phyloP scores from a whole-genome alignment of 2,888 invertebrate species.

The Sturmia bella region DNA sequence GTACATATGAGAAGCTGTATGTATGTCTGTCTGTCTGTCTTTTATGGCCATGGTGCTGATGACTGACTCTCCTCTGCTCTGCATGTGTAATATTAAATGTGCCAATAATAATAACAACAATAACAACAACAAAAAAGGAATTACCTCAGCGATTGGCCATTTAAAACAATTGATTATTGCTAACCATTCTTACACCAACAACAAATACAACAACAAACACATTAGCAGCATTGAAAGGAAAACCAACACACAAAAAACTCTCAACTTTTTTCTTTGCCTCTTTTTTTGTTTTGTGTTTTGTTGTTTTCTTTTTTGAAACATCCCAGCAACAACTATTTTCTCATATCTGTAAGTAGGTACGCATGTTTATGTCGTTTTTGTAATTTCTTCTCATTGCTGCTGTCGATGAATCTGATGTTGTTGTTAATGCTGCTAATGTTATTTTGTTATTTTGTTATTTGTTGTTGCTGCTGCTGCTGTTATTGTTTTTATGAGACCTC shows the following conservation, averaged over 20 bases:
- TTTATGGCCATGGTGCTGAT: conserved; percentile 67
- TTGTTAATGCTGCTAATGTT: conserved; percentile 16
- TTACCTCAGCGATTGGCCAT: conserved; percentile 70
- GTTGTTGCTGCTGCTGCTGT: conserved; percentile 26
- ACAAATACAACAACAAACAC: conserved; percentile 21
- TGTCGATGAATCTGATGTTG: conserved; percentile 21
- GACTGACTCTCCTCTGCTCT: conserved; percentile 65
- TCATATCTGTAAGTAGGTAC: too few species aligned
- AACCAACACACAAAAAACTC: conserved; percentile 17
- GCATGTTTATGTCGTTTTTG: conserved; percentile 65
- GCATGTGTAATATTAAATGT: conserved; percentile 69
- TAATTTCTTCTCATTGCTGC: conserved; percentile 60
- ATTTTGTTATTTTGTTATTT: conserved; percentile 20
- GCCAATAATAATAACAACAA: conserved; percentile 40
- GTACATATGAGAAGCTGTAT: conserved; percentile 48
- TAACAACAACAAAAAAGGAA: conserved; percentile 39
- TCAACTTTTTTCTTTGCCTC: conserved; percentile 20
- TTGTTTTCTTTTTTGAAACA: conserved; percentile 25
- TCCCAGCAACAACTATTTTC: conserved; percentile 54
- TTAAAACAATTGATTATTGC: conserved; percentile 70
- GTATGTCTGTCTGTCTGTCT: conserved; percentile 37
- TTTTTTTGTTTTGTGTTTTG: not conserved
- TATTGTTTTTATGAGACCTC: conserved; percentile 65
- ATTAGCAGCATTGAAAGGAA: conserved; percentile 29
- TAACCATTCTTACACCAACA: conserved; percentile 60